Evolutionary conservation across 2,797 vertebrate species (phyloP), one percentile per base, ranked within the genome.

Genomic region (Malacoctenus gilli): DNA sequence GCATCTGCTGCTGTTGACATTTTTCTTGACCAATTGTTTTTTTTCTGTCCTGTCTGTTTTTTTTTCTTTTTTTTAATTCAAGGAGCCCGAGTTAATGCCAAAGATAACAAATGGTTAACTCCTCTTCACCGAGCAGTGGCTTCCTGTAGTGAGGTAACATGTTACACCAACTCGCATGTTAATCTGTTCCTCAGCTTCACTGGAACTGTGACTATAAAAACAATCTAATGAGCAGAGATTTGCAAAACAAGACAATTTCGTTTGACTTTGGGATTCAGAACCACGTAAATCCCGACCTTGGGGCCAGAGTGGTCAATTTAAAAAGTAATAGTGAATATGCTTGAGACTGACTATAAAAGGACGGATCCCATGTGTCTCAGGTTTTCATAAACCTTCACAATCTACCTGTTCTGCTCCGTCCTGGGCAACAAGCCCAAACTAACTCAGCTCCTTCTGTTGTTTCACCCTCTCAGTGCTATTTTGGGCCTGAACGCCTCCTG

Each of bases 11-110:
- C 15, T 42, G 25, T 59, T 49, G 12, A 51, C 40, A 34, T 50
- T 13, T 49, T 16, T 1, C n/a, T 9, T 28, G 9, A 28, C 25
- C 1, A 28, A 6, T 25, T 28, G 23, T 2, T 13, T 53, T 10
- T 38, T 21, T 41, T 3, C 52, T 31, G 37, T 36, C 18, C 19
- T 41, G 22, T 62, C 36, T 51, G 49, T 15, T 5, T 57, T 71
- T 79, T 56, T 56, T 82, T 79, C 56, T 56, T 82, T 32, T 51
- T 50, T 19, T 62, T 47, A 11, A 38, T 41, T 35, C 51, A 28
- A 98, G 96, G 97, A 92, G 96, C 95, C 89, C 91, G 96, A 94
- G 97, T 98, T 91, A 99, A 99, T 93, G 95, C 97, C 95, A 99
- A 98, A 98, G 97, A 99, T 89, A 96, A 93, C 93, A 97, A 97